Evolutionary conservation across 2,888 invertebrate species (phyloP).

Genomic region (Thymelicus sylvestris): DNA sequence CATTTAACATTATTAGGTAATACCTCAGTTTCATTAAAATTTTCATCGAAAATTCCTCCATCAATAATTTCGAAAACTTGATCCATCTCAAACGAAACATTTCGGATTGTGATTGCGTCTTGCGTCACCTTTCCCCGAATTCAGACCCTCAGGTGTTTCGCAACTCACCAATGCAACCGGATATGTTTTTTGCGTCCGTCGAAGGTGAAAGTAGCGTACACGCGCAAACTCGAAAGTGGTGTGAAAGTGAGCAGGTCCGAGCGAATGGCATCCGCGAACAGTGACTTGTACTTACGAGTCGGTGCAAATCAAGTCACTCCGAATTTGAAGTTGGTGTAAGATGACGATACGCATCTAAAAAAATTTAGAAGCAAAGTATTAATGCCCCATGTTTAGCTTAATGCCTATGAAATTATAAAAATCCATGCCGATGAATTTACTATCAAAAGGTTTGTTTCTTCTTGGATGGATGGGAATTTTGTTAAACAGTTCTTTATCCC

Average conservation of each 20-base stretch:
- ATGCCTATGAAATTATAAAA: too few relatives aligned
- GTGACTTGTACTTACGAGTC: constrained; percentile 25
- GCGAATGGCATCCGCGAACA: constrained; percentile 28
- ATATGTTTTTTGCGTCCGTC: constrained; percentile 60
- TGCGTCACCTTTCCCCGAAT: constrained; percentile 31
- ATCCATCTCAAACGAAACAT: not conserved
- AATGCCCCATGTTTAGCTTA: too few relatives aligned
- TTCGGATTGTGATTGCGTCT: constrained; percentile 24
- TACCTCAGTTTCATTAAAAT: too few relatives aligned
- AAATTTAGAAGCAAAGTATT: not conserved
- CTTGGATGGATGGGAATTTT: too few relatives aligned
- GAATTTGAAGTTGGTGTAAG: not conserved
- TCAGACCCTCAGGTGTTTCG: constrained; percentile 56
- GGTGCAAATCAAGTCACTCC: not conserved
- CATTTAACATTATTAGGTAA: too few relatives aligned
- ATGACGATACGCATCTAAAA: not conserved
- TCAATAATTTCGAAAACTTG: not conserved
- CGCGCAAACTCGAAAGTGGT: constrained; percentile 56
- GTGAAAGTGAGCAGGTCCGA: constrained; percentile 59
- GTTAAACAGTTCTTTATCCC: too few relatives aligned
- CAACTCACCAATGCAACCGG: constrained; percentile 60
- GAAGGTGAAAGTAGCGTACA: constrained; percentile 54
- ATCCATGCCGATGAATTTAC: too few relatives aligned
- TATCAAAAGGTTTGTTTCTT: too few relatives aligned
- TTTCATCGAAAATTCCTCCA: too few relatives aligned